Evolutionary conservation across 2,888 invertebrate species (phyloP), one percentile per base, ranked within the genome.

Genomic region (Tipula unca): DNA sequence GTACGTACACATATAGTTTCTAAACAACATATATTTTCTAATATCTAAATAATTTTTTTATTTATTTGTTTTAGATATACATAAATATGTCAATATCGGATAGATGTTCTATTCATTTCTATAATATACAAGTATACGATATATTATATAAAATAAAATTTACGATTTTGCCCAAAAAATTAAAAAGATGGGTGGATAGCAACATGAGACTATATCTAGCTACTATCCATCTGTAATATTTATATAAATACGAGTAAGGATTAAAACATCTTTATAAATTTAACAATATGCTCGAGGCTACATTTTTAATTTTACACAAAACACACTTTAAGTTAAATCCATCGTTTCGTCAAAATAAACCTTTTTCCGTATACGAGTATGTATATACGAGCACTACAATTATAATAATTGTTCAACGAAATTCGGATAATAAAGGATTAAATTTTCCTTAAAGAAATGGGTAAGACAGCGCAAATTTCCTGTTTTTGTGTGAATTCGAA

Each of bases 31-130:
- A 69, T 69, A 69, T 69, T 25, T 8, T 69, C 69, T 69, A 69
- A 69, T 69, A 69, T 69, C 69, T 69, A 69, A 69, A 69, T 69
- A 69, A n/a, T n/a, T 48, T 48, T 69, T 69, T 69, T 69, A 69
- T 69, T 69, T 69, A 69, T 69, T 10, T 69, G n/a, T 69, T 25
- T 69, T 25, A 25, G 69, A 69, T 69, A 69, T 10, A 69, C 69
- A 69, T 69, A 69, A 69, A 69, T 69, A 69, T 69, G 69, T 69
- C 69, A 69, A 69, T 69, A 25, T 25, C 69, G 25, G 69, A 69
- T 69, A 8, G 69, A 69, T 69, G 6, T 25, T 69, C 69, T 25
- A 25, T 69, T 25, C 48, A 48, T 48, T 48, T 48, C 48, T n/a
- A n/a, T n/a, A 8, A n/a, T 14, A n/a, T 48, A n/a, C n/a, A 6